phyloP scores from a whole-genome alignment of 2,113 vertebrate genomes.

The Microtus richardsoni region DNA sequence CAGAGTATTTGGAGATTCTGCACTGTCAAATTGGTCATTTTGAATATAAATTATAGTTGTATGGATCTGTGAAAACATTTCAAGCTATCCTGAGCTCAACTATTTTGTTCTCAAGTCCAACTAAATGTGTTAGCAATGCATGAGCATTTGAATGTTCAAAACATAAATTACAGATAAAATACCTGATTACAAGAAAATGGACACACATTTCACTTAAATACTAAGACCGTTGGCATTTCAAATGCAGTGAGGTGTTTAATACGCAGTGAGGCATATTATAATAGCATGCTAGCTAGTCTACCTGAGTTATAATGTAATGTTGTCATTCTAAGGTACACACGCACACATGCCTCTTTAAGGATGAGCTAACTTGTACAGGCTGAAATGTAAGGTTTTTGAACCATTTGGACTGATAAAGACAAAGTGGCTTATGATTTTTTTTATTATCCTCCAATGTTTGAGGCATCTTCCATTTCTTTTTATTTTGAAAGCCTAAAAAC shows the following conservation, averaged over 20 bases:
- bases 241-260: neutral
- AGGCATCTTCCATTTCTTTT: constrained; percentile 32
- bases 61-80: constrained; percentile 30
- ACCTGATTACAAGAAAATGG: constrained; percentile 51
- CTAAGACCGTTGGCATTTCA: constrained; percentile 36
- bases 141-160: constrained; percentile 50
- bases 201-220: constrained; percentile 44
- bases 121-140: constrained; percentile 42
- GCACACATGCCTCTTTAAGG: constrained; percentile 24
- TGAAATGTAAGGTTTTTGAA: constrained; percentile 34
- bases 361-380: neutral
- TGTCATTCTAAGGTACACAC: neutral
- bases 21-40: neutral
- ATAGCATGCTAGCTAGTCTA: neutral
- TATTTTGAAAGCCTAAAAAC: neutral
- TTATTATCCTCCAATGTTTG: neutral
- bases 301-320: constrained; percentile 3
- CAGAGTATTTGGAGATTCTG: constrained; percentile 37
- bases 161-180: constrained; percentile 35
- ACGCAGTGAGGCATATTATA: neutral
- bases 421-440: constrained; percentile 52
- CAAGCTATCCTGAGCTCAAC: neutral
- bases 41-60: constrained; percentile 41
- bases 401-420: constrained; percentile 13
- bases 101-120: neutral